Conservation (phyloP, 1,140 invertebrate genomes). For the Drosophila carrolli region DNA sequence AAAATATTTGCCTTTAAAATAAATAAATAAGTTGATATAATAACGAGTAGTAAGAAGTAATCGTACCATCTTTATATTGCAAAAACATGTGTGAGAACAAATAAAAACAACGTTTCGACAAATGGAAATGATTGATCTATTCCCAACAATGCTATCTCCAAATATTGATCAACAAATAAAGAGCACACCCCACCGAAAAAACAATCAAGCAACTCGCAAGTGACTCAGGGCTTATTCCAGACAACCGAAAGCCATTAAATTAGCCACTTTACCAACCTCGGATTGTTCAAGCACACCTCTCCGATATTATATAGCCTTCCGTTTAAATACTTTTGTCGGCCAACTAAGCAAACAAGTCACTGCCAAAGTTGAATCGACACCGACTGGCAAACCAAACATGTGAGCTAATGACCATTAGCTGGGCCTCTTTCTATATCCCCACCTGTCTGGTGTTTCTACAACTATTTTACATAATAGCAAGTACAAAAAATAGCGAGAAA, state of each 20-base stretch:
- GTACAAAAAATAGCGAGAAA: slow-evolving; percentile 15
- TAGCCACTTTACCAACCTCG: slow-evolving; percentile 11
- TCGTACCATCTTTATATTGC: neutral
- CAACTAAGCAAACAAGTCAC: slow-evolving; percentile 44
- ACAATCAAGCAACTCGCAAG: slow-evolving; percentile 1
- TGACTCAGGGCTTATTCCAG: slow-evolving; percentile 26
- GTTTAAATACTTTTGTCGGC: slow-evolving; percentile 31
- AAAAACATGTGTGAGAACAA: neutral
- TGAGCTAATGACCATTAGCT: slow-evolving; percentile 35
- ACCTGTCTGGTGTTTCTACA: neutral
- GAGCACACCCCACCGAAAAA: slow-evolving; percentile 5
- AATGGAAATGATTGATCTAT: slow-evolving; percentile 15
- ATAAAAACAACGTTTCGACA: neutral
- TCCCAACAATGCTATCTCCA: slow-evolving; percentile 5
- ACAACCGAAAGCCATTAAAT: slow-evolving; percentile 15
- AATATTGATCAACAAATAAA: slow-evolving; percentile 45
- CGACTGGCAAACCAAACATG: slow-evolving; percentile 27
- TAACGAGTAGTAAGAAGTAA: no score
- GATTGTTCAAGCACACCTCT: slow-evolving; percentile 15
- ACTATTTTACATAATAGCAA: slow-evolving; percentile 46
- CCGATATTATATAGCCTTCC: slow-evolving; percentile 16
- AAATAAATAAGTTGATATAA: neutral
- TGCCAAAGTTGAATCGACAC: slow-evolving; percentile 38
- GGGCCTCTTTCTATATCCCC: slow-evolving; percentile 5
- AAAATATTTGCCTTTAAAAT: no score